Evolutionary conservation across 1,140 invertebrate genomes (phyloP), one percentile per base, ranked within the genome.

Genomic region (Cardiocondyla obscurior): DNA sequence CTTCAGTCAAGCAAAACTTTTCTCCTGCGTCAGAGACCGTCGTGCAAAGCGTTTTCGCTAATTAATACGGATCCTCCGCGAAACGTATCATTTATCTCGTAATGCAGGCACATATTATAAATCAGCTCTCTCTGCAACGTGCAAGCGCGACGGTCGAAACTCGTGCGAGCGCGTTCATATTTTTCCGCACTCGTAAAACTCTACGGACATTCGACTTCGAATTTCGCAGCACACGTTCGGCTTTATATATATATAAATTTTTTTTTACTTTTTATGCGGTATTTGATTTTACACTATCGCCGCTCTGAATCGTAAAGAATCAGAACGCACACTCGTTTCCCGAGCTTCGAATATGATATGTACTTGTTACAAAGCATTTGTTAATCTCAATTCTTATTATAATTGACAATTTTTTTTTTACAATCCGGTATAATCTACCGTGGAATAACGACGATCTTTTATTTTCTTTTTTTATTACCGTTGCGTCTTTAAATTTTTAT

Each of bases 111-210:
- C 42, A 12, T 65, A 16, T 44, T 33, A 46, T 46, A 76, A 76
- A 76, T 76, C 28, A 42, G 42, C 25, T 62, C 55, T 46, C 39
- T 62, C 28, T 22, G 22, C 53, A 12, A 74, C 25, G n/a, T 19
- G 1, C 25, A 57, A 33, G 12, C 39, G 57, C 46, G 33, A 76
- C 46, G 14, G 10, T 33, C 28, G 19, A 22, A 76, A 64, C 64
- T 76, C 42, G 49, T 62, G 30, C 39, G 12, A 46, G 7, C 42
- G 39, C 28, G 16, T 1, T 16, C 25, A 33, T 76, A 76, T 62
- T 76, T 76, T 64, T 76, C n/a, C 28, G 39, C 28, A 19, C 14
- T 62, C 28, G n/a, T 76, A 64, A 76, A 76, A 64, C n/a, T 62
- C 39, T 33, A 33, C 49, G 39, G 57, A 76, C 72, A 14, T 62